Conservation (phyloP, 2,113 vertebrate genomes). For the Bettongia penicillata region DNA sequence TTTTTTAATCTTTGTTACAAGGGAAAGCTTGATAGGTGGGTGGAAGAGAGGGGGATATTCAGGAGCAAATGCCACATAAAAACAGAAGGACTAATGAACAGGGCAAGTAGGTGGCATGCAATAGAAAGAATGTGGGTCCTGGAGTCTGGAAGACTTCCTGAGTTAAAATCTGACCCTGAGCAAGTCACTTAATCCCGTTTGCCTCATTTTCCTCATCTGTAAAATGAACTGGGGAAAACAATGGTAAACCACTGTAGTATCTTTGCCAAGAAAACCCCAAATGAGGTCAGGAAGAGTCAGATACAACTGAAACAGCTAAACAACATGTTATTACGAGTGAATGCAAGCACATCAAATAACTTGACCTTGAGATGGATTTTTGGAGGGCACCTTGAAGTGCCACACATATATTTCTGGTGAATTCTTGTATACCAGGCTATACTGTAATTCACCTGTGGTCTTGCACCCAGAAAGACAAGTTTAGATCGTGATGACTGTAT, state of each 20-base stretch:
- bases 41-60: neutral
- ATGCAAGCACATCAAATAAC: neutral
- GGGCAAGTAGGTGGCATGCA: neutral
- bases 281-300: neutral
- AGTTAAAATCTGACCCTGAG: neutral
- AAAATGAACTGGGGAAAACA: neutral
- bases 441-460: neutral
- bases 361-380: neutral
- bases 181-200: neutral
- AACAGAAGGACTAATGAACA: neutral
- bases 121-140: neutral
- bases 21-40: neutral
- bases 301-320: neutral
- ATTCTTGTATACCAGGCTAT: neutral
- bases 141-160: neutral
- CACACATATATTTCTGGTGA: neutral
- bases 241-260: neutral
- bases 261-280: neutral
- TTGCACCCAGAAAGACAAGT: neutral
- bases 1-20: neutral
- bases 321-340: neutral
- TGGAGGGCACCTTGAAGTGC: neutral
- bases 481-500: neutral
- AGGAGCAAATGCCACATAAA: neutral
- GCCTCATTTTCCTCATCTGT: neutral